Percentiles rank a stretch among this genome's conserved stretches.
Conservation (phyloP, 2,113 vertebrate species). For the Lagopus leucura region DNA sequence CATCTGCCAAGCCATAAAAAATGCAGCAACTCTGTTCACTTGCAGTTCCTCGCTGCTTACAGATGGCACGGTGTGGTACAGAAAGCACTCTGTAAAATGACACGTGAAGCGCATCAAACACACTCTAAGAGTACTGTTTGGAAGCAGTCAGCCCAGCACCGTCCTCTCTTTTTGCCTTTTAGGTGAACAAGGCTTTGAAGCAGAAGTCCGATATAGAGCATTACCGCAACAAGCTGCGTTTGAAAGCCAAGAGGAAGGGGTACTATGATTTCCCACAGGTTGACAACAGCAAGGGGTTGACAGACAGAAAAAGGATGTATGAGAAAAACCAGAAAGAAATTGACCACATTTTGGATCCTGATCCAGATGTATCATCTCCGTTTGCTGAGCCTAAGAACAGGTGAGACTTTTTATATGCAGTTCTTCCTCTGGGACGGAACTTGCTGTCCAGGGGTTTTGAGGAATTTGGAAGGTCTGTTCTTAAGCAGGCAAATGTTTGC, state of each 20-base stretch:
- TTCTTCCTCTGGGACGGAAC: not conserved
- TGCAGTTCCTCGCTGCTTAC: conserved; percentile 41
- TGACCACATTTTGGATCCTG: conserved; percentile 85
- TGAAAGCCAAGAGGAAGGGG: conserved; percentile 96
- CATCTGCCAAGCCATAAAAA: conserved; percentile 62
- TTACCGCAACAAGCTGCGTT: conserved; percentile 96
- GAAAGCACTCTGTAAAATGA: not conserved
- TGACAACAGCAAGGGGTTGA: conserved; percentile 81
- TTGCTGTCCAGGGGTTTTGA: not conserved
- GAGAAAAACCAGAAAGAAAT: conserved; percentile 86
- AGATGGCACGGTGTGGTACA: conserved; percentile 7
- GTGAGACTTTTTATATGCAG: conserved; percentile 67
- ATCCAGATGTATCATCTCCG: conserved; percentile 87
- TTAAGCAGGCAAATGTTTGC: not conserved
- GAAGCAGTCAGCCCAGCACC: not conserved
- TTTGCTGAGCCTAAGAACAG: conserved; percentile 91
- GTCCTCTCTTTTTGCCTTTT: conserved; percentile 20
- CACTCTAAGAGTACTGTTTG: not conserved
- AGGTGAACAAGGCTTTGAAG: conserved; percentile 96
- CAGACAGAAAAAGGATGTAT: conserved; percentile 81
- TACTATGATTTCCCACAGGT: conserved; percentile 93
- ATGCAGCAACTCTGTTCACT: conserved; percentile 67
- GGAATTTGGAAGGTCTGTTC: not conserved
- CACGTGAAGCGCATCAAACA: not conserved
- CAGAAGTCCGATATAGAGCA: conserved; percentile 99